Percentiles rank a stretch among this genome's conserved stretches.
Evolutionary conservation across 2,113 vertebrate genomes (phyloP).

Genomic region (Emberiza fucata): DNA sequence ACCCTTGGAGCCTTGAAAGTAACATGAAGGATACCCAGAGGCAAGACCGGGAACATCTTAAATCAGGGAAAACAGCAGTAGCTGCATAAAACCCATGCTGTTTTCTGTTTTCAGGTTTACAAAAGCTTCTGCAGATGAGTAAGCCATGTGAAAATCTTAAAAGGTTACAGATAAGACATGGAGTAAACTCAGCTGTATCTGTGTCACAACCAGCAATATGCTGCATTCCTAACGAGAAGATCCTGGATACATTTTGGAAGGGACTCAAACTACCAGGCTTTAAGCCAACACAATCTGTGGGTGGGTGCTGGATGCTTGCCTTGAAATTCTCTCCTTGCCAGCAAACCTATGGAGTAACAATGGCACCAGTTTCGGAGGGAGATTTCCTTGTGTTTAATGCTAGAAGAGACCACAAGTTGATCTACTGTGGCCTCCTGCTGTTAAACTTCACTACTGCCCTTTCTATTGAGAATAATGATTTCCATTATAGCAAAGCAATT

Average conservation of each 20-base stretch:
- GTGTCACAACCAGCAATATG: constrained; percentile 34
- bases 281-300: constrained; percentile 65
- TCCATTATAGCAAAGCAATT: background rate
- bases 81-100: background rate
- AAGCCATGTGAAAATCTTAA: constrained; percentile 38
- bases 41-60: background rate
- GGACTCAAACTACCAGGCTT: constrained; percentile 35
- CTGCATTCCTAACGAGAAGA: constrained; percentile 44
- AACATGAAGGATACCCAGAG: constrained; percentile 1
- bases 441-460: background rate
- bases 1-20: constrained; percentile 42
- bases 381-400: background rate
- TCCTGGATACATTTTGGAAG: constrained; percentile 22
- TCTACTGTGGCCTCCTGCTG: background rate
- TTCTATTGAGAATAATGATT: background rate
- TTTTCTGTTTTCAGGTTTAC: constrained; percentile 36
- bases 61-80: background rate
- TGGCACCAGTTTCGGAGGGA: constrained; percentile 15
- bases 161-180: constrained; percentile 51
- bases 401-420: background rate
- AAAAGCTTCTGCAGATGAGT: constrained; percentile 29
- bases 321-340: constrained; percentile 33
- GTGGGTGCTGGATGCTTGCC: constrained; percentile 56
- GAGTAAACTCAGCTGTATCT: constrained; percentile 50
- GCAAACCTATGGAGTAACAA: constrained; percentile 42